Percentiles rank a stretch among this genome's conserved stretches.
Evolutionary conservation across 2,888 invertebrate genomes (phyloP).

Genomic region (Biston stratarius): DNA sequence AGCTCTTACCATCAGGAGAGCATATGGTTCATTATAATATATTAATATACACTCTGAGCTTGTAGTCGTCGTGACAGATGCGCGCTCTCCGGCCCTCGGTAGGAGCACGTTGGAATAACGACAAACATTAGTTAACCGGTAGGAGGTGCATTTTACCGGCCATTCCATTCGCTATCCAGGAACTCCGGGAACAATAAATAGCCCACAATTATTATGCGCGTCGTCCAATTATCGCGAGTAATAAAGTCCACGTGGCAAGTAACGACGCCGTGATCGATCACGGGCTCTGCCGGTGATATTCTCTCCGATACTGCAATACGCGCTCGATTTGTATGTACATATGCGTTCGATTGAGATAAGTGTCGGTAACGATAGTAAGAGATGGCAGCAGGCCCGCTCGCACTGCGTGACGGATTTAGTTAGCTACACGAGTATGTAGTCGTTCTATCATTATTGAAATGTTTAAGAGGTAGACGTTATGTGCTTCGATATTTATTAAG

Average conservation of each 20-base stretch:
- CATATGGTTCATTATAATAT: too few species aligned
- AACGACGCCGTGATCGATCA: not conserved
- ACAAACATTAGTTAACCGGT: not conserved
- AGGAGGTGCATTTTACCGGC: not conserved
- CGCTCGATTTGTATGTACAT: not conserved
- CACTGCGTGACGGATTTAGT: not conserved
- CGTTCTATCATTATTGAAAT: too few species aligned
- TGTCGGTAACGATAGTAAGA: too few species aligned
- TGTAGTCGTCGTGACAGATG: not conserved
- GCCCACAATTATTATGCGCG: constrained; percentile 2
- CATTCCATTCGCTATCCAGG: not conserved
- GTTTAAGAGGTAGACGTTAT: too few species aligned
- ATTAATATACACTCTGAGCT: not conserved
- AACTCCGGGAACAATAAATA: constrained; percentile 3
- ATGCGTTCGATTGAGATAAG: not conserved
- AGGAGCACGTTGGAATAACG: not conserved
- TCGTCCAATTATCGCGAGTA: not conserved
- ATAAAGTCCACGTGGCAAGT: not conserved
- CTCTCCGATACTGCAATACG: not conserved
- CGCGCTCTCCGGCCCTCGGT: not conserved
- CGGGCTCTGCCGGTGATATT: not conserved
- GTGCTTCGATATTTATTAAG: not conserved
- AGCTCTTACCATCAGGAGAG: too few species aligned
- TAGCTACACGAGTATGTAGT: too few species aligned
- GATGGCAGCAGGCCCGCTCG: too few species aligned